A percentile compares a stretch with the other conserved stretches of the same genome.
These are phyloP conservation scores for Muscicapa comitata DNA, from an alignment of 2,797 vertebrate species.

Conservation along the genomic window DNA sequence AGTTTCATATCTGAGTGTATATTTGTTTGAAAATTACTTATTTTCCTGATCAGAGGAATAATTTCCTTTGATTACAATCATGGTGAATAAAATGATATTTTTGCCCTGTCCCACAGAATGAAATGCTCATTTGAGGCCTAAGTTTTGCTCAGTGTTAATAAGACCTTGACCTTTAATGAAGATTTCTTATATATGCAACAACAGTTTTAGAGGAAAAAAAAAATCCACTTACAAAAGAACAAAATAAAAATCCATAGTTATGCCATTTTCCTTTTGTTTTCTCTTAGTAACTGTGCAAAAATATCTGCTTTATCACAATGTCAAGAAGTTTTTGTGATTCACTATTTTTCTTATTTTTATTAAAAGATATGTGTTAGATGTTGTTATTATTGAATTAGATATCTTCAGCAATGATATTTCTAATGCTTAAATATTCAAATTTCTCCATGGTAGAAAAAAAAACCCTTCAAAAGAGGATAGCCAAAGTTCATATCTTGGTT, in stretches of 20 bases:
- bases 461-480: background rate
- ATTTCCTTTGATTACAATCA: background rate
- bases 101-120: background rate
- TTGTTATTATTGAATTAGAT: background rate
- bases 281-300: background rate
- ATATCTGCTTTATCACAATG: background rate
- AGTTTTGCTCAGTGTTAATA: background rate
- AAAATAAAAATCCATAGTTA: background rate
- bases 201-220: background rate
- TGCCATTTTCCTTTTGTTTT: background rate
- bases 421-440: background rate
- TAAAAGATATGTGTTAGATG: background rate
- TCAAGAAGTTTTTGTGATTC: background rate
- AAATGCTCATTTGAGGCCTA: background rate
- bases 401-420: background rate
- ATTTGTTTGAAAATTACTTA: background rate
- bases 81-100: background rate
- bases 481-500: background rate
- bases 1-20: accelerated
- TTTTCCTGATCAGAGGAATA: background rate
- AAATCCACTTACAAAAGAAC: accelerated
- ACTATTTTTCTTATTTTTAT: background rate
- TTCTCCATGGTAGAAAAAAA: background rate
- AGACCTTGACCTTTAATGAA: background rate
- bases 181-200: background rate